Base-by-base conservation (phyloP, 2,888 invertebrate species). In the Melieria omissa region DNA sequence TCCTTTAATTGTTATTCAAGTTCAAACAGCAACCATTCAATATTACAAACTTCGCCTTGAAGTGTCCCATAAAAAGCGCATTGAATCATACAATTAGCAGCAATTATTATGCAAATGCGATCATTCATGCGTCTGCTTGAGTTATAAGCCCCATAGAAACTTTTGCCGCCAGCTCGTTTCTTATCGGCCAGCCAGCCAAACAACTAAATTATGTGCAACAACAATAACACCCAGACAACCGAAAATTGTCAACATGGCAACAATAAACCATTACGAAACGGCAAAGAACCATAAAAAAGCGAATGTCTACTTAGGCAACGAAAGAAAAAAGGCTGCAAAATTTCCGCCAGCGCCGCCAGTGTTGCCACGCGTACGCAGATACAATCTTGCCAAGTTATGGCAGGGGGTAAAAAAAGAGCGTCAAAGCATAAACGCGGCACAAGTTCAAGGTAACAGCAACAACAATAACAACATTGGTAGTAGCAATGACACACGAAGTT, bases 21-120 rank as follows among this genome's bases (percentile, higher is more conserved):
- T 29, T 29, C 29, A 29, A 29, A 29, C 29, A 29, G 29, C 29
- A 29, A 29, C 29, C 29, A 29, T 29, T 29, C 29, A 29, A 29
- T 29, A 29, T 29, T 29, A 29, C 29, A 29, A 29, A 29, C 29
- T 29, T 3, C 29, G 29, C 29, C 29, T 29, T 29, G 29, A 29
- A 29, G 16, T 16, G 16, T 16, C 16, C 16, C 16, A 16, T 16
- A 16, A 16, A 16, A 1, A 16, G 29, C 29, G 29, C 52, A n/a
- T 52, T 52, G 14, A 52, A 1, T 29, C 57, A 14, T 57, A 29
- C 57, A 57, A 57, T 16, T 57, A 16, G 29, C 57, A 57, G 14
- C 16, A 57, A 57, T 57, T 16, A 57, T 57, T 57, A 16, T 57
- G 57, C 29, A 9, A 57, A 57, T 57, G 57, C 29, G 57, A 57